Base-by-base conservation (phyloP, 2,888 invertebrate genomes). In the Leptopilina myrica region DNA sequence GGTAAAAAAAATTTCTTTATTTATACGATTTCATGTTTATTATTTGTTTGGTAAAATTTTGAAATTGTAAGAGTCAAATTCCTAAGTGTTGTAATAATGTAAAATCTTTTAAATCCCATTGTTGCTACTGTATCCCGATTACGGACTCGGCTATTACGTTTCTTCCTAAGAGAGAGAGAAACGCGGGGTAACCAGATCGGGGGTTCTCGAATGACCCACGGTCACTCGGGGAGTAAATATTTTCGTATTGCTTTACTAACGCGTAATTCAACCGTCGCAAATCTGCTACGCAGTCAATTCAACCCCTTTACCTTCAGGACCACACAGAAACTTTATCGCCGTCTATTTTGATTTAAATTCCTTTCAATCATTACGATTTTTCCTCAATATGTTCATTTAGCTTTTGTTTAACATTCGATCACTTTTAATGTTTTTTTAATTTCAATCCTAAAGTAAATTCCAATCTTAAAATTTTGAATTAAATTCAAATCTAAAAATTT, bases 241-340 rank as follows among this genome's bases (percentile, higher is more conserved):
- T 91, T 91, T 91, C 91, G 88, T 91, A 90, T 90, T 89, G 88
- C 89, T 89, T 90, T 89, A 89, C 89, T 81, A 83, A 77, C 81
- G 82, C 85, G 90, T 90, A 91, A 91, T 87, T 90, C 88, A 90
- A 90, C 87, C 88, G 85, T 85, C 85, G 85, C 87, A 87, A 89
- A 88, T 88, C 86, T 86, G 82, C 83, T 82, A 78, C 80, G 77
- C 66, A 77, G 80, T 78, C 80, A 77, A 82, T 81, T 82, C 79
- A 81, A 20, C 78, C 78, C 80, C 77, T 82, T 82, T 82, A 78
- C 81, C 79, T 81, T 80, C 66, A 79, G 80, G 84, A 84, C 84
- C 84, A 84, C 84, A 84, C 84, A 82, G 53, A 49, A 64, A 64
- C 62, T 78, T 84, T 83, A 46, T n/a, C 46, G 64, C 1, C 20